These are phyloP conservation scores for Drosophila pseudotakahashii DNA, from an alignment of 2,888 invertebrate species.

Conservation along the genomic window DNA sequence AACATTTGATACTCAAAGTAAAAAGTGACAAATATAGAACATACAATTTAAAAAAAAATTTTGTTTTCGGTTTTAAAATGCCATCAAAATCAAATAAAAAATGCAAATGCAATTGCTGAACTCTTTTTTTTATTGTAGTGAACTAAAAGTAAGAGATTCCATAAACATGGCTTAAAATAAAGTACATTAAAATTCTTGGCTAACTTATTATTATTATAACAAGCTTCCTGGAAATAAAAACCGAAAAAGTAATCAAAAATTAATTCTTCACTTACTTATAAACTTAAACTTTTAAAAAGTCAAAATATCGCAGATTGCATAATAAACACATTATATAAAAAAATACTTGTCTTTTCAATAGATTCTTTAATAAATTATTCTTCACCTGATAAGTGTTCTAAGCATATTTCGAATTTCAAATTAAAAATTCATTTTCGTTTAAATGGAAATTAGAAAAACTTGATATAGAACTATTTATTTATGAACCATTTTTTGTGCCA, in stretches of 20 bases:
- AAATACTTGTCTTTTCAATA: neutral
- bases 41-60: neutral
- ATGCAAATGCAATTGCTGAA: too few species aligned
- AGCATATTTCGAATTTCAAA: slow-evolving; percentile 1
- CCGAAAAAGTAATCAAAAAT: neutral
- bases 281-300: neutral
- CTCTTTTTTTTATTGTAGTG: too few species aligned
- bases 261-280: fast-evolving
- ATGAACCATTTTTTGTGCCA: neutral
- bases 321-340: neutral
- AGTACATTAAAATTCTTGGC: neutral
- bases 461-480: slow-evolving; percentile 10
- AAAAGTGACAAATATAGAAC: slow-evolving; percentile 6
- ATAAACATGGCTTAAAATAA: neutral
- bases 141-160: neutral
- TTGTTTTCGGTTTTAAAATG: neutral
- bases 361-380: neutral
- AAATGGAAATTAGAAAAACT: slow-evolving; percentile 7
- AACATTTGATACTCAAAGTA: slow-evolving; percentile 15
- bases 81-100: neutral
- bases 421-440: slow-evolving; percentile 7
- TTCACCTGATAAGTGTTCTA: slow-evolving; percentile 9
- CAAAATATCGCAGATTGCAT: neutral
- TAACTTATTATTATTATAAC: neutral
- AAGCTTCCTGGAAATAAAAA: neutral